A percentile compares a stretch with the other conserved stretches of the same genome.
Conservation (phyloP, 2,113 vertebrate genomes). For the Catharus fuscescens region DNA sequence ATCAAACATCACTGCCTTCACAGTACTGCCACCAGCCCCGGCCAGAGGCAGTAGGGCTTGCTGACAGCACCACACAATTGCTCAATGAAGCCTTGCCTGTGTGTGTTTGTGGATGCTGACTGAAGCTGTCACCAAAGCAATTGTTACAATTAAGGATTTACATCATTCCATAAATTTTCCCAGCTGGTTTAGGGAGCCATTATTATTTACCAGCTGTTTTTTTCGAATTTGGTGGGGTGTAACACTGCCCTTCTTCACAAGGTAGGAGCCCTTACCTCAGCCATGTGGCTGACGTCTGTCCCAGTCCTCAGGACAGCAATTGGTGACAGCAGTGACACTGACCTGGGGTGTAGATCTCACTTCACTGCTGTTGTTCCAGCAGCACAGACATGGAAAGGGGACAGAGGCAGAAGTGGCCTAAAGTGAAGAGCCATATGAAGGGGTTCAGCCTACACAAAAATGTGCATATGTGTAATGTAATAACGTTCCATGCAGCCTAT, state of each 20-base stretch:
- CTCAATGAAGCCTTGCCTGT: neutral
- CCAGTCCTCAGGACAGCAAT: neutral
- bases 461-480: too few relatives aligned
- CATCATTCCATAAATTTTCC: neutral
- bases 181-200: neutral
- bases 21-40: rapidly evolving
- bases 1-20: rapidly evolving
- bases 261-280: neutral
- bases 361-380: neutral
- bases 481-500: neutral
- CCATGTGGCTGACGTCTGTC: rapidly evolving
- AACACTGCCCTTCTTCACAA: rapidly evolving
- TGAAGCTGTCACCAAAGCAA: neutral
- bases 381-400: rapidly evolving
- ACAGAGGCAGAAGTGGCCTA: neutral
- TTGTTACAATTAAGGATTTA: neutral
- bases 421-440: neutral
- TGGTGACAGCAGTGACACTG: neutral
- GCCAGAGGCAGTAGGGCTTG: neutral
- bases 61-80: neutral
- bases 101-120: neutral
- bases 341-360: neutral
- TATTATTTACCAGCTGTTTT: neutral
- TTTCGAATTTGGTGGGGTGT: neutral
- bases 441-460: neutral